Conservation (phyloP, 2,888 invertebrate genomes). For the Chrysodeixis includens region DNA sequence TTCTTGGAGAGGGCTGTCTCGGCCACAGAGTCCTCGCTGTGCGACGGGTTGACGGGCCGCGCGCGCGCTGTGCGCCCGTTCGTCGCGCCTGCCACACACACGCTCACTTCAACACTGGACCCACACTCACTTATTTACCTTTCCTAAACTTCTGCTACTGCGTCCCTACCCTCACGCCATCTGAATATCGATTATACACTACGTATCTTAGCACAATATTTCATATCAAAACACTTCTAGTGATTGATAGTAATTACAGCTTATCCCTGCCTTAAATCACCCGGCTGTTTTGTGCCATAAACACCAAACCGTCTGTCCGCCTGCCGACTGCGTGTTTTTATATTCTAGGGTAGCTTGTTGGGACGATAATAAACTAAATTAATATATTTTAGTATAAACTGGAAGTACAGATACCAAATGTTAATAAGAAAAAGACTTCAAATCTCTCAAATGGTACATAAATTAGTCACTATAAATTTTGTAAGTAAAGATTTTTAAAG, state of each 20-base stretch:
- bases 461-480: background rate
- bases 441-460: background rate
- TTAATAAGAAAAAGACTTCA: background rate
- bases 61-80: slow-evolving; percentile 80
- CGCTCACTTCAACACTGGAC: slow-evolving; percentile 81
- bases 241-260: slow-evolving; percentile 37
- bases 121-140: slow-evolving; percentile 46
- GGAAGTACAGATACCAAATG: too few species aligned
- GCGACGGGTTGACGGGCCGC: slow-evolving; percentile 90
- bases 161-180: slow-evolving; percentile 14
- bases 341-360: slow-evolving; percentile 48
- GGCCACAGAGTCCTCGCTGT: slow-evolving; percentile 95
- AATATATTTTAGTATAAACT: slow-evolving; percentile 14
- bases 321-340: slow-evolving; percentile 64
- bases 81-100: slow-evolving; percentile 86
- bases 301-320: slow-evolving; percentile 68
- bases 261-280: slow-evolving; percentile 40
- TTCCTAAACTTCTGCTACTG: slow-evolving; percentile 13
- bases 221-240: slow-evolving; percentile 12
- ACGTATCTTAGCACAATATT: slow-evolving; percentile 9
- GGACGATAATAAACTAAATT: slow-evolving; percentile 33
- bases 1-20: slow-evolving; percentile 94
- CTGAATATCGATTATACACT: background rate
- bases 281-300: slow-evolving; percentile 56
- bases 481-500: background rate